These are phyloP conservation scores for Limnephilus lunatus DNA, from an alignment of 2,888 invertebrate species.

Conservation along the genomic window DNA sequence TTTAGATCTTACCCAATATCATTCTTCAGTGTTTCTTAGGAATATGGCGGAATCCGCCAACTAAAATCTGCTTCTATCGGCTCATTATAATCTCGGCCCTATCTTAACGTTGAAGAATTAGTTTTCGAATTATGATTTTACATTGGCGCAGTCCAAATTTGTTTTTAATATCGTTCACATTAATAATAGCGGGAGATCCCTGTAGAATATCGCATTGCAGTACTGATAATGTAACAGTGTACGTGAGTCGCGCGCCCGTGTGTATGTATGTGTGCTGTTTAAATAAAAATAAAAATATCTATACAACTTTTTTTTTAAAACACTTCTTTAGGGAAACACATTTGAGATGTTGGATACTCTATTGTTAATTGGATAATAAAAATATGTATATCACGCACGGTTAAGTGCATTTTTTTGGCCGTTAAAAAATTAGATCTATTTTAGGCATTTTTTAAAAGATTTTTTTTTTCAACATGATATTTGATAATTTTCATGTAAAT, in stretches of 20 bases:
- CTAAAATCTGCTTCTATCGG: background rate
- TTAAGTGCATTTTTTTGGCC: conserved; percentile 28
- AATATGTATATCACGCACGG: conserved; percentile 44
- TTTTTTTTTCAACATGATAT: background rate
- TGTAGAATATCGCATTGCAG: conserved; percentile 52
- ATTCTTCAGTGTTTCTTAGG: background rate
- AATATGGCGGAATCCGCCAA: background rate
- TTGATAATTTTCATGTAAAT: background rate
- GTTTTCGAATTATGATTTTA: background rate
- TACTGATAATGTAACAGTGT: conserved; percentile 59
- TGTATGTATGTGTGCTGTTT: conserved; percentile 47
- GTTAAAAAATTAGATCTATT: conserved; percentile 34
- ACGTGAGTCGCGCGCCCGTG: conserved; percentile 10
- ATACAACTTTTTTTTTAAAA: conserved; percentile 45
- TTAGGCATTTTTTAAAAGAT: background rate
- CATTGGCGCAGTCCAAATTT: background rate
- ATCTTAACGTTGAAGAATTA: background rate
- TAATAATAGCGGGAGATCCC: conserved; percentile 27
- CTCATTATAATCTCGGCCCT: background rate
- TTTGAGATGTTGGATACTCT: conserved; percentile 23
- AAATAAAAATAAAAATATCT: conserved; percentile 58
- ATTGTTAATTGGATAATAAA: conserved; percentile 40
- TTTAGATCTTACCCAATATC: background rate
- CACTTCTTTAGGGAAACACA: conserved; percentile 33
- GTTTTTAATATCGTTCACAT: conserved; percentile 1